Evolutionary conservation across 2,113 vertebrate species (phyloP).

Genomic region (Oryzias celebensis): DNA sequence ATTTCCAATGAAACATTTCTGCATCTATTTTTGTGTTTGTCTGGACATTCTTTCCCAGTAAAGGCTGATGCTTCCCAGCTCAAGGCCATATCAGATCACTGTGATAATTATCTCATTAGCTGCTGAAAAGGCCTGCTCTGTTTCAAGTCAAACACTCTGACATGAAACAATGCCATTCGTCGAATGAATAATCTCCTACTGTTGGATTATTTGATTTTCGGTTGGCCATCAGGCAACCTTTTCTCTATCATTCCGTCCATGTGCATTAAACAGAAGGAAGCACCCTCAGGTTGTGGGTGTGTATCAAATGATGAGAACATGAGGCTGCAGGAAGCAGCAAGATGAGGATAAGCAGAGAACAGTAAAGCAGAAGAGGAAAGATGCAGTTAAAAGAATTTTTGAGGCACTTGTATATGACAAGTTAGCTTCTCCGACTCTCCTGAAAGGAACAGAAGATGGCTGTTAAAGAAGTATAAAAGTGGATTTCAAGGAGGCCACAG

Average conservation of each 20-base stretch:
- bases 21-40: no score
- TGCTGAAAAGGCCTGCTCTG: conserved; percentile 17
- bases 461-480: conserved; percentile 19
- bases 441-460: conserved; percentile 4
- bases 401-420: not conserved
- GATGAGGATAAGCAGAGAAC: no score
- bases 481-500: conserved; percentile 33
- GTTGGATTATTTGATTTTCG: not conserved
- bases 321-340: conserved; percentile 10
- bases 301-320: conserved; percentile 32
- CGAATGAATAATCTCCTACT: conserved; percentile 15
- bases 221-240: not conserved
- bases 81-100: conserved; percentile 11
- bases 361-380: not conserved
- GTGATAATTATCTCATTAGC: conserved; percentile 49
- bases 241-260: conserved; percentile 22
- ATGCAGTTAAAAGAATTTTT: not conserved
- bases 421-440: no score
- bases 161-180: conserved; percentile 7
- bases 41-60: no score
- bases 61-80: no score
- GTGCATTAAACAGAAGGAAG: conserved; percentile 53
- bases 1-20: no score
- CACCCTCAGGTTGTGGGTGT: conserved; percentile 26
- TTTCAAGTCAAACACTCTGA: not conserved